Base-by-base conservation (phyloP, 2,113 vertebrate species). In the Prionailurus viverrinus region DNA sequence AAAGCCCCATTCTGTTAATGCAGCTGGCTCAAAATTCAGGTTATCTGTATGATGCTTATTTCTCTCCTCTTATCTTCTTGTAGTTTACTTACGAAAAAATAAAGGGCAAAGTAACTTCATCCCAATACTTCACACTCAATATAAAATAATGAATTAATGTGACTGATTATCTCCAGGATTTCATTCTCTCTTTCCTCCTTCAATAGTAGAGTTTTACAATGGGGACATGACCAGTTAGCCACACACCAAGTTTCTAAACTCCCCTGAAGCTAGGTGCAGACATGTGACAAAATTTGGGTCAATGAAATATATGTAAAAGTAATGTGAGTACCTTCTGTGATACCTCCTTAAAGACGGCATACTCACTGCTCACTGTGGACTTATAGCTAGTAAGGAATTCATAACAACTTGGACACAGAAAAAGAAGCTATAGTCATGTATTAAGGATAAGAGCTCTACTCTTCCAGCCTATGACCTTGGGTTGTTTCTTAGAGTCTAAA, bases 211-310 rank as follows among this genome's bases (percentile, higher is more conserved):
- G 29, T 81, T 61, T 89, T 61, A 91, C 27, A n/a, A 1, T 36
- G 45, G 39, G 25, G 23, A 33, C 41, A 15, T 71, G 51, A 55
- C 68, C n/a, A 45, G 31, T 58, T 7, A 79, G 58, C 48, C 74
- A 36, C 9, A 84, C 69, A 89, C 16, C 31, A 89, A 29, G 58
- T 94, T 95, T 73, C 31, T 58, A 83, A 97, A 93, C 27, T 88
- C 21, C 39, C 21, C 12, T 95, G 31, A 2, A 31, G 6, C 3
- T 33, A 25, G 36, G 13, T 29, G 5, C 55, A 33, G 45, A 58
- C 11, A 58, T 48, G 27, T 45, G 41, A 69, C 41, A 86, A 74
- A 48, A 48, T 48, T 63, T 68, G 45, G 74, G 41, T 88, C 51
- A 94, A 29, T 69, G 45, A 18, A n/a, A 45, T 41, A 80, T 74